Conservation (phyloP, 2,797 vertebrate species). For the Mormyrops attenuatus region DNA sequence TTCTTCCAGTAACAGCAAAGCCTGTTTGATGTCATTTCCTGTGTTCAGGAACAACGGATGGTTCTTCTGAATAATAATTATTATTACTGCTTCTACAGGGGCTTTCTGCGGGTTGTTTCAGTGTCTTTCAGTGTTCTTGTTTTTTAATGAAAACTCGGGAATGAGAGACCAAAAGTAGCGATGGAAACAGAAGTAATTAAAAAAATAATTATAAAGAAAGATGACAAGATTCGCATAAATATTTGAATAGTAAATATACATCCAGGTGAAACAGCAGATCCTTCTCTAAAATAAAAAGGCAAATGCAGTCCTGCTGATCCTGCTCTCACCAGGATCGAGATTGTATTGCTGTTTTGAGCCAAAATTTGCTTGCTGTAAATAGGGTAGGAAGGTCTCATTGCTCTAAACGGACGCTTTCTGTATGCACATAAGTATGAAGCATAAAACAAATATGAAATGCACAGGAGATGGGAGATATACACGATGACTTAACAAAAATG, state of each 20-base stretch:
- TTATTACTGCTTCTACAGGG: conserved; percentile 41
- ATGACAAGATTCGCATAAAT: background rate
- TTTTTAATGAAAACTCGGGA: conserved; percentile 36
- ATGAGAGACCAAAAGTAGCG: conserved; percentile 17
- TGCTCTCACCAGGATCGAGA: background rate
- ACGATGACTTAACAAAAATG: background rate
- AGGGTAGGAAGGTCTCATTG: background rate
- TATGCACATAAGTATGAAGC: background rate
- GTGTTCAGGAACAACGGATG: conserved; percentile 56
- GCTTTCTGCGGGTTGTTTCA: conserved; percentile 45
- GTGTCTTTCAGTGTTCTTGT: conserved; percentile 33
- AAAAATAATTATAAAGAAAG: background rate
- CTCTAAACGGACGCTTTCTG: background rate
- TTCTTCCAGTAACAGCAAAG: conserved; percentile 66
- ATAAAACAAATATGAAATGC: background rate
- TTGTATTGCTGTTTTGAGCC: background rate
- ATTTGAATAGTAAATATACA: background rate
- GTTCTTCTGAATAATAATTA: conserved; percentile 48
- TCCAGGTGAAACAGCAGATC: background rate
- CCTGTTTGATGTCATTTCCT: conserved; percentile 67
- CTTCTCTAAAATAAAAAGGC: background rate
- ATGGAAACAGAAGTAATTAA: background rate
- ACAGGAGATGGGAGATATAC: background rate
- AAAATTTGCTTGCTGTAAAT: background rate
- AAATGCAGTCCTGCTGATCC: background rate